Conservation (phyloP, 2,113 vertebrate genomes). For the Vombatus ursinus region DNA sequence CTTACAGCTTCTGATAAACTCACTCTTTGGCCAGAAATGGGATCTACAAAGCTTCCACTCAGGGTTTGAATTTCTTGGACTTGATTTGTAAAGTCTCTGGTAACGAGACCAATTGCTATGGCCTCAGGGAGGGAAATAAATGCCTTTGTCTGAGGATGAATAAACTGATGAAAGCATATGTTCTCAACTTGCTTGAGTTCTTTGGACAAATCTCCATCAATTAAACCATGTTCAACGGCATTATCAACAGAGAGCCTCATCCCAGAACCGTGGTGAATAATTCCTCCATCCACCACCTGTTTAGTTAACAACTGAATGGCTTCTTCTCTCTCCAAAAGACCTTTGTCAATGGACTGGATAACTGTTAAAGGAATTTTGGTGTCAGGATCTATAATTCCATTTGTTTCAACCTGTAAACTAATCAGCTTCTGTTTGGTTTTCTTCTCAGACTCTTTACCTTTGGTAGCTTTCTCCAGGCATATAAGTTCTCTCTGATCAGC, state of each 20-base stretch:
- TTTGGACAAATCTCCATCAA: slow-evolving; percentile 81
- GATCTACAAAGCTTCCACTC: slow-evolving; percentile 79
- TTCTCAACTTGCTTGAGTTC: slow-evolving; percentile 87
- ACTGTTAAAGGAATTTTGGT: slow-evolving; percentile 85
- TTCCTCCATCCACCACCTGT: slow-evolving; percentile 93
- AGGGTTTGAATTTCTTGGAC: slow-evolving; percentile 82
- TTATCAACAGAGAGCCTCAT: slow-evolving; percentile 89
- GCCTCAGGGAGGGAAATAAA: slow-evolving; percentile 82
- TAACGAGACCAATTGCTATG: slow-evolving; percentile 67
- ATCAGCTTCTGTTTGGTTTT: slow-evolving; percentile 84
- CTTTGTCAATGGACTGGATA: slow-evolving; percentile 85
- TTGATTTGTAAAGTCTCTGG: slow-evolving; percentile 75
- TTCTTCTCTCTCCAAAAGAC: slow-evolving; percentile 84
- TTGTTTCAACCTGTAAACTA: slow-evolving; percentile 91
- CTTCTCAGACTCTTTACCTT: slow-evolving; percentile 86
- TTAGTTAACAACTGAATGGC: slow-evolving; percentile 86
- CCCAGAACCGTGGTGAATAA: slow-evolving; percentile 92
- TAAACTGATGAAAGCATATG: slow-evolving; percentile 78
- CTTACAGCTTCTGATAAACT: slow-evolving; percentile 84
- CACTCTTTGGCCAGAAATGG: slow-evolving; percentile 81
- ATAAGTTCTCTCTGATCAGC: slow-evolving; percentile 84
- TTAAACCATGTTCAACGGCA: slow-evolving; percentile 87
- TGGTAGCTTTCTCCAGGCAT: slow-evolving; percentile 91
- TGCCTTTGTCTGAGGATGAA: slow-evolving; percentile 82
- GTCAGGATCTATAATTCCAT: slow-evolving; percentile 90